A percentile compares a stretch with the other conserved stretches of the same genome.
Conservation (phyloP, 92 coral and sea anemone genomes). For the Zoanthus gigantus region DNA sequence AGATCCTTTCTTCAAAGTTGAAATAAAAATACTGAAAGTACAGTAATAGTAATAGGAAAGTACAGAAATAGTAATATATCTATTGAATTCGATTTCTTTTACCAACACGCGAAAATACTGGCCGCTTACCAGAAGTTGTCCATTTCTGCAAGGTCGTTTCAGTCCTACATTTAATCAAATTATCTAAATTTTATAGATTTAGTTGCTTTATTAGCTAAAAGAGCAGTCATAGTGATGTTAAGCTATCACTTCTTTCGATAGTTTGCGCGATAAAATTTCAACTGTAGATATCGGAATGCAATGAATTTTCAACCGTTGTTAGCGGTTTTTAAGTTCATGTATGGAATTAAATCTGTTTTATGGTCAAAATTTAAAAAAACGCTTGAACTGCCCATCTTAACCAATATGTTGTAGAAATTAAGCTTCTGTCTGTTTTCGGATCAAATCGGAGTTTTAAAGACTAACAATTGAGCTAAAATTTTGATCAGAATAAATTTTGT, state of each 20-base stretch:
- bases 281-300: not conserved
- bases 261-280: not conserved
- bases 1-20: not conserved
- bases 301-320: slow-evolving; percentile 19
- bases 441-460: not conserved
- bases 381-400: not conserved
- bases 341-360: not conserved
- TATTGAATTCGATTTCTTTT: no score
- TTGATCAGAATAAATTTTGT: not conserved
- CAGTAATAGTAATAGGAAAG: no score
- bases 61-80: no score
- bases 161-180: no score
- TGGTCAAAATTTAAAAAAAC: not conserved
- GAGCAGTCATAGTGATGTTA: no score
- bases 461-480: not conserved
- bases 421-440: not conserved
- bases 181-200: not conserved
- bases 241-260: no score
- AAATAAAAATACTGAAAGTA: not conserved
- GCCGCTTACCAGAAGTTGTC: no score
- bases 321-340: not conserved
- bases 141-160: no score
- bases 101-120: no score
- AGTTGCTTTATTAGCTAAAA: not conserved
- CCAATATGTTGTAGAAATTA: not conserved